These are phyloP conservation scores for Quiscalus mexicanus DNA, from an alignment of 2,113 vertebrate genomes.

Conservation along the genomic window DNA sequence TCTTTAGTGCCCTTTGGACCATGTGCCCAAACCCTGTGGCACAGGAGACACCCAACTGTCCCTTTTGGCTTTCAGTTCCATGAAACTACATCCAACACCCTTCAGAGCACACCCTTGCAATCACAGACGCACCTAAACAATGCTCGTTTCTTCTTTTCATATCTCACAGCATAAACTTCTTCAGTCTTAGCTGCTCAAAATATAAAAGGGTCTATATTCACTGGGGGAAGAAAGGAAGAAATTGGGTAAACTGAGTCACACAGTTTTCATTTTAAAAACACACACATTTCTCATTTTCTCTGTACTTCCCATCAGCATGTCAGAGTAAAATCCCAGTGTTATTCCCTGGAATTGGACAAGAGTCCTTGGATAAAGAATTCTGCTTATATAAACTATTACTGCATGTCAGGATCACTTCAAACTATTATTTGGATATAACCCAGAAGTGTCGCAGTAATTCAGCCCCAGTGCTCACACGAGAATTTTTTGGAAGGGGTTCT, in stretches of 20 bases:
- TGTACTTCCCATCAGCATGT: not conserved
- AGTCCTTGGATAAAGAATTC: slow-evolving; percentile 23
- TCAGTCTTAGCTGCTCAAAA: not conserved
- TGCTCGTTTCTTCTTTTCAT: not conserved
- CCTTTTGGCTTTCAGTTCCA: not conserved
- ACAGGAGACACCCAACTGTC: not conserved
- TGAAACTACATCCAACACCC: not conserved
- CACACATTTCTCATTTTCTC: not conserved
- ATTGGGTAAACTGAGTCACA: not conserved
- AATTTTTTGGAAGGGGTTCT: slow-evolving; percentile 35
- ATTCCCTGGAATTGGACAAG: not conserved
- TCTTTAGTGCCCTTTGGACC: not conserved
- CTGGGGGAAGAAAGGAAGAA: not conserved
- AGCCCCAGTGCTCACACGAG: slow-evolving; percentile 39
- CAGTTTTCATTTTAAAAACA: not conserved
- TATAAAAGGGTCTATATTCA: not conserved
- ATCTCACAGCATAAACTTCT: not conserved
- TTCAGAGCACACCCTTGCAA: not conserved
- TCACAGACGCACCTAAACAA: not conserved
- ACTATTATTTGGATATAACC: slow-evolving; percentile 61
- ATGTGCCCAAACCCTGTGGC: not conserved
- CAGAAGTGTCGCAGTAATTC: slow-evolving; percentile 69
- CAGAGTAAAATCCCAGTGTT: not conserved
- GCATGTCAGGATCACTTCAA: slow-evolving; percentile 56
- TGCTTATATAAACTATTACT: slow-evolving; percentile 49